Conservation (phyloP, 2,888 invertebrate species). For the Sclerodermus sp. region DNA sequence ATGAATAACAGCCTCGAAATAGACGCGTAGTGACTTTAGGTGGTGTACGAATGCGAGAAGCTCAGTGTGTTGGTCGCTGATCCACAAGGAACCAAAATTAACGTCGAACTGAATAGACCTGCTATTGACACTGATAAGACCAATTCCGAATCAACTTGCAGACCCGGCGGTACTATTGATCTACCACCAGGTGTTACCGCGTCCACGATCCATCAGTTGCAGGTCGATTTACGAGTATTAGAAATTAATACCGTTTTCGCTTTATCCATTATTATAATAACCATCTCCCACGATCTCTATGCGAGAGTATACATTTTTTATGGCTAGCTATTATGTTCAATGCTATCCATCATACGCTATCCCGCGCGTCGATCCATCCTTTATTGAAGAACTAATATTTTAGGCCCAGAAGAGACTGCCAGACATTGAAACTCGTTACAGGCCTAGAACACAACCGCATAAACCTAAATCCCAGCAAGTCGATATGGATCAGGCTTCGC, state of each 20-base stretch:
- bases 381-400: conserved; percentile 1
- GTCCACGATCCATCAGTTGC: conserved; percentile 38
- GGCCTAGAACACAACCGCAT: conserved; percentile 39
- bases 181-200: conserved; percentile 32
- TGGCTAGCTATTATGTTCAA: no score
- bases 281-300: no score
- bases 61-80: conserved; percentile 71
- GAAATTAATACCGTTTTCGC: no score
- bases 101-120: conserved; percentile 56
- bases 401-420: conserved; percentile 30
- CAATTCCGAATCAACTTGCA: conserved; percentile 20
- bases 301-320: no score
- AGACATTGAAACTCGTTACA: conserved; percentile 26
- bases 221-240: conserved; percentile 21
- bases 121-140: conserved; percentile 23
- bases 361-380: no score
- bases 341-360: no score
- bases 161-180: conserved; percentile 26
- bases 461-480: conserved; percentile 24
- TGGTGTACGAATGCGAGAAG: conserved; percentile 70
- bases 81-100: conserved; percentile 67
- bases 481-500: conserved; percentile 33
- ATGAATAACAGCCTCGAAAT: no score
- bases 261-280: neutral
- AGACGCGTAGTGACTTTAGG: conserved; percentile 55